Conservation (phyloP, 2,113 vertebrate genomes). For the Paramormyrops kingsleyae region DNA sequence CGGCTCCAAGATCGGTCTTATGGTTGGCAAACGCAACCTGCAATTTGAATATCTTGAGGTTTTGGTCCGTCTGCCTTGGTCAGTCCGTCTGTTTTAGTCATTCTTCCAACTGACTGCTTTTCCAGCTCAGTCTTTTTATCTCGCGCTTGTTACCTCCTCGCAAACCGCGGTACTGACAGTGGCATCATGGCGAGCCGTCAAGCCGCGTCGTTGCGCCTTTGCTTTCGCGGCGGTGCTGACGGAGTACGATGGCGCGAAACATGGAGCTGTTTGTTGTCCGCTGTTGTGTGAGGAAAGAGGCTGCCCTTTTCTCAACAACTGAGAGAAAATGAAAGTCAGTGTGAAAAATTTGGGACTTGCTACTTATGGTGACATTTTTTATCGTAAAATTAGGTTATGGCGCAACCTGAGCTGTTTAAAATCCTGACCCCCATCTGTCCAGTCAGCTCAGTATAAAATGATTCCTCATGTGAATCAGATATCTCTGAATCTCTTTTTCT, state of each 20-base stretch:
- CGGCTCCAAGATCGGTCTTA: not conserved
- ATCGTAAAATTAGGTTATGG: not conserved
- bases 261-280: not conserved
- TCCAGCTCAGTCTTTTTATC: not conserved
- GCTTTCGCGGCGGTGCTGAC: not conserved
- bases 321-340: not conserved
- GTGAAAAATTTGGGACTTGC: not conserved
- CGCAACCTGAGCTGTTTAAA: not conserved
- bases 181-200: not conserved
- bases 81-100: conserved; percentile 1
- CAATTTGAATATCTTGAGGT: conserved; percentile 6
- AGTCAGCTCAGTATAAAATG: not conserved
- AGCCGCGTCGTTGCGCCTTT: not conserved
- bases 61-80: not conserved
- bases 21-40: conserved; percentile 1
- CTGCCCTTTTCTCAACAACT: not conserved
- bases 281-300: not conserved
- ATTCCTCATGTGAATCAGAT: not conserved
- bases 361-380: not conserved
- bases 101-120: not conserved
- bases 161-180: not conserved
- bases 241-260: not conserved
- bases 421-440: not conserved
- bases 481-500: not conserved
- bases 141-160: not conserved